Base-by-base conservation (phyloP, 2,797 vertebrate species). In the Apogon talboti region DNA sequence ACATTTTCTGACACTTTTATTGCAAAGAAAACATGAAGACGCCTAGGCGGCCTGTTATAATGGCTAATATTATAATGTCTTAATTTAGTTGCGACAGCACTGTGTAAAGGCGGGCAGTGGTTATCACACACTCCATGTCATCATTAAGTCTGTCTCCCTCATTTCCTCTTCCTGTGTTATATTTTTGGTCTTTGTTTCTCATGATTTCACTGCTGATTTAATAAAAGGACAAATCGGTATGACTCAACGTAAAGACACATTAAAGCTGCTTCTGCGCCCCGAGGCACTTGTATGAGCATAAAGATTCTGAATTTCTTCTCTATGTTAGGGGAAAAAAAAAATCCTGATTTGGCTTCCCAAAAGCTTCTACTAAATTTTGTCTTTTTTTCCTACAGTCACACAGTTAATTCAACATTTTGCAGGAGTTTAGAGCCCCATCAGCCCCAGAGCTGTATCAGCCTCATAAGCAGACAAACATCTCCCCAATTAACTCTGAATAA, bases 401-500 rank as follows among this genome's bases (percentile, higher is more conserved):
- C 41, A 37, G 24, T 69, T 64, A 67, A 57, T 59, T 58, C 11
- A 53, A 37, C 55, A 65, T 68, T 76, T 69, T 64, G 43, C 37
- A 3, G 19, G 37, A 57, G 37, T 66, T 78, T 41, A 15, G 19
- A 61, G 57, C 24, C 24, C 24, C 57, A 5, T 12, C 35, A 4
- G 42, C 60, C 77, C 56, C 24, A 7, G 45, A 76, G 59, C 38
- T 15, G 0, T 5, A 42, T 55, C 45, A 50, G 54, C 50, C 40
- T 42, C 46, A 24, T 18, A 46, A 65, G 51, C 24, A 9, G 41
- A 76, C 57, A 76, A 82, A 78, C 66, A 75, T 63, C 70, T 59
- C 59, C 56, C 59, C 66, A 75, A 85, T 85, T 81, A 87, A 60
- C 45, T 44, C 9, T 1, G 60, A 76, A 64, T 72, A 64, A 76